phyloP scores from a whole-genome alignment of 1,140 invertebrate genomes.

The Triops cancriformis region DNA sequence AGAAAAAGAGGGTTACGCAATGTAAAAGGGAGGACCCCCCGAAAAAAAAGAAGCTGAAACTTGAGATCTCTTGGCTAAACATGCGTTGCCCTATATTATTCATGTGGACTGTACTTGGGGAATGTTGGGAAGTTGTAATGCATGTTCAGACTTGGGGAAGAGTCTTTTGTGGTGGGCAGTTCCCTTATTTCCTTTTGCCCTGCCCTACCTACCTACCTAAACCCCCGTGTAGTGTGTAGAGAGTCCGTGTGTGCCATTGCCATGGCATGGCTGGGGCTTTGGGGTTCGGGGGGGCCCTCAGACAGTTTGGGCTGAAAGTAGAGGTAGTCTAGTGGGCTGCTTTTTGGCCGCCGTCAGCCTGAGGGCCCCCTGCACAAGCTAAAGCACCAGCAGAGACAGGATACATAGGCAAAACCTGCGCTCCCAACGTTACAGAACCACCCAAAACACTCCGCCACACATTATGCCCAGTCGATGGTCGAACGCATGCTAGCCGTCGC shows the following conservation, averaged over 20 bases:
- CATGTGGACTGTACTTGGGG: not conserved
- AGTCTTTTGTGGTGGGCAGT: constrained; percentile 12
- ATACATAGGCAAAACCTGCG: not conserved
- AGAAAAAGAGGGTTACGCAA: not conserved
- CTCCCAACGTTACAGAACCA: not conserved
- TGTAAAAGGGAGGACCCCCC: not conserved
- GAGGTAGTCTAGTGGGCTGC: not conserved
- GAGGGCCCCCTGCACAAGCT: not conserved
- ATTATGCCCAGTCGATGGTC: too few species aligned
- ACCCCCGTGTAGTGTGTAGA: not conserved
- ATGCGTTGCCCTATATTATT: constrained; percentile 10
- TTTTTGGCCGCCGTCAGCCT: not conserved
- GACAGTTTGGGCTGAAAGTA: not conserved
- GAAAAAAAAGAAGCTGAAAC: not conserved
- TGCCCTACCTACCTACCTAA: not conserved
- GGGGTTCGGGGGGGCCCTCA: not conserved
- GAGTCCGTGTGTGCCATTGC: not conserved
- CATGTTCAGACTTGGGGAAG: not conserved
- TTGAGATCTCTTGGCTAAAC: constrained; percentile 5
- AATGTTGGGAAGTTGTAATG: not conserved
- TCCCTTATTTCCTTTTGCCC: not conserved
- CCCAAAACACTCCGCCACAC: not conserved
- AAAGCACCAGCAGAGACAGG: not conserved
- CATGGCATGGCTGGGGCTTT: not conserved
- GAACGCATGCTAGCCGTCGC: too few species aligned